phyloP scores from a whole-genome alignment of 1,140 invertebrate genomes.

The Archegozetes longisetosus region DNA sequence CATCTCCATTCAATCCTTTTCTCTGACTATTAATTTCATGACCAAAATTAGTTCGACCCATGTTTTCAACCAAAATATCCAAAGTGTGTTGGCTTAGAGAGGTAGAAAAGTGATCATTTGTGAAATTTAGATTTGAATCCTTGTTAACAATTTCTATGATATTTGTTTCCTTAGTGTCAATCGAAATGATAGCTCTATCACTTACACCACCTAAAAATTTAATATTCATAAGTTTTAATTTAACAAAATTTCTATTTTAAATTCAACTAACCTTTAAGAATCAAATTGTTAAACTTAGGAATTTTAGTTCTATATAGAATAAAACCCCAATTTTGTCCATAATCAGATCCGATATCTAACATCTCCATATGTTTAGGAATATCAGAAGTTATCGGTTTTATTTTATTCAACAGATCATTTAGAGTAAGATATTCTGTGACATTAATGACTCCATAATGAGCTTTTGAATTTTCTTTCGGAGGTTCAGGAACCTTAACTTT shows the following conservation, averaged over 20 bases:
- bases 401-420: neutral
- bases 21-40: neutral
- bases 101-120: constrained; percentile 25
- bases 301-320: neutral
- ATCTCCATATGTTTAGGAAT: neutral
- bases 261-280: neutral
- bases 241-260: too few species aligned
- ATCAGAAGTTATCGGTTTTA: neutral
- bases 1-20: constrained; percentile 2
- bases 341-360: neutral
- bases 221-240: too few species aligned
- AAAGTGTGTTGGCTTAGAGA: constrained; percentile 25
- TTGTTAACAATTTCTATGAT: neutral
- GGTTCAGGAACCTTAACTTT: constrained; percentile 12
- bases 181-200: neutral
- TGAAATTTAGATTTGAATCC: neutral
- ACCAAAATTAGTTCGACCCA: constrained; percentile 19
- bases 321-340: constrained; percentile 2
- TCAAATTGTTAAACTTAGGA: neutral
- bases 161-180: too few species aligned
- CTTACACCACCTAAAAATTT: neutral
- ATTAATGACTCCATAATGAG: neutral
- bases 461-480: neutral
- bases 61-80: constrained; percentile 20
- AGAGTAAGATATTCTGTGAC: neutral